Conservation (phyloP, 2,797 vertebrate species). For the Xiphophorus birchmanni region DNA sequence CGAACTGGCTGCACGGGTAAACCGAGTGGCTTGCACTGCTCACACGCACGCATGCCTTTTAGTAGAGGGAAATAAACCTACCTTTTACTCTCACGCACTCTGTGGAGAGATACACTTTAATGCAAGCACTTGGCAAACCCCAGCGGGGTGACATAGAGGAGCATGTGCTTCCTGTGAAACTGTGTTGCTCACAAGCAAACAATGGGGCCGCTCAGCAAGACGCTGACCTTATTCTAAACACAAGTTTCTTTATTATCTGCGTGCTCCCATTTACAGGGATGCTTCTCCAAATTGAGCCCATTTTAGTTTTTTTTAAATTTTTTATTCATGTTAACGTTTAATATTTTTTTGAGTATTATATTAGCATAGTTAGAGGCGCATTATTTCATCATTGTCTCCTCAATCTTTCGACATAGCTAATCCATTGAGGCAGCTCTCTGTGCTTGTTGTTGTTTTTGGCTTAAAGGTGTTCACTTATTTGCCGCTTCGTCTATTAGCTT, state of each 20-base stretch:
- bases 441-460: conserved; percentile 35
- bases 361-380: conserved; percentile 2
- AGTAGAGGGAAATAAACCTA: conserved; percentile 67
- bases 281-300: background rate
- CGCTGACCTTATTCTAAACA: conserved; percentile 39
- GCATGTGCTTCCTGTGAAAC: conserved; percentile 62
- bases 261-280: background rate
- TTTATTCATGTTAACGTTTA: background rate
- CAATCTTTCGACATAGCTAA: background rate
- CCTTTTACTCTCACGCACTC: conserved; percentile 61
- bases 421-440: conserved; percentile 13
- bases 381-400: conserved; percentile 2
- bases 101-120: conserved; percentile 50
- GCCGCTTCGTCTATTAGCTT: conserved; percentile 35
- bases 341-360: background rate
- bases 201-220: conserved; percentile 13
- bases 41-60: conserved; percentile 74
- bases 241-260: conserved; percentile 17
- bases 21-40: conserved; percentile 68
- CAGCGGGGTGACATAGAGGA: conserved; percentile 61
- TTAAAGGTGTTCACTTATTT: conserved; percentile 33
- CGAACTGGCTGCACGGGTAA: conserved; percentile 61
- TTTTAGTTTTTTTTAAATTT: background rate
- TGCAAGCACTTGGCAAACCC: conserved; percentile 62
- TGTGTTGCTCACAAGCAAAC: conserved; percentile 39